Evolutionary conservation across 2,797 vertebrate species (phyloP).

Genomic region (Odontamblyopus lacepedii): DNA sequence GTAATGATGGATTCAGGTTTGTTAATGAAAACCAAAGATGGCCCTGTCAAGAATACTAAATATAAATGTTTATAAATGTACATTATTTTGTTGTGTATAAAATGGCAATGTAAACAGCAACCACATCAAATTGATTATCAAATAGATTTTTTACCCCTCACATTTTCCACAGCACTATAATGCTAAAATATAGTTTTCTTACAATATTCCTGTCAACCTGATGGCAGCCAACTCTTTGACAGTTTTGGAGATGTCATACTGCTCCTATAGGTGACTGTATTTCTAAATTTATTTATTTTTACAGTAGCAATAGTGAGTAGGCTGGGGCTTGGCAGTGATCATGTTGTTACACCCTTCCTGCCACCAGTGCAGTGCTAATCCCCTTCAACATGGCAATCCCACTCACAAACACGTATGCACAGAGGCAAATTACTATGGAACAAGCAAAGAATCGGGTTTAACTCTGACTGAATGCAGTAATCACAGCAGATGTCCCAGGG

Average conservation of each 20-base stretch:
- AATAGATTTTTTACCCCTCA: neutral
- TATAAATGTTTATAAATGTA: too few species aligned
- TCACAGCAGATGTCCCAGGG: constrained; percentile 69
- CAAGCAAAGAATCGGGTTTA: constrained; percentile 33
- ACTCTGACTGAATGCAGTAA: constrained; percentile 58
- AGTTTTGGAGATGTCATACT: constrained; percentile 10
- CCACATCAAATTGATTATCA: too few species aligned
- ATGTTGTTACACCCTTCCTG: constrained; percentile 56
- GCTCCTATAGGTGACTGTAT: constrained; percentile 25
- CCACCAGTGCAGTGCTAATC: constrained; percentile 64
- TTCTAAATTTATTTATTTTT: constrained; percentile 3
- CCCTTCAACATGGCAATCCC: constrained; percentile 64
- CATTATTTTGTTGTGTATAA: too few species aligned
- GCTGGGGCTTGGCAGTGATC: constrained; percentile 54
- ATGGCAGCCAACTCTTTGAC: constrained; percentile 9
- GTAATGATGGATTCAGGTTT: neutral
- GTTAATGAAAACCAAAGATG: neutral
- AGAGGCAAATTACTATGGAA: constrained; percentile 50
- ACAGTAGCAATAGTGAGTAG: constrained; percentile 39
- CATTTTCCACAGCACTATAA: neutral
- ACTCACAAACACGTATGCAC: constrained; percentile 47
- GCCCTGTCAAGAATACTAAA: neutral
- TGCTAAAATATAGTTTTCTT: neutral
- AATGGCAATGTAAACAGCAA: too few species aligned
- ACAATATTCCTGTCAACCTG: constrained; percentile 13